Conservation (phyloP, 2,888 invertebrate genomes). For the Caenorhabditis uteleia region DNA sequence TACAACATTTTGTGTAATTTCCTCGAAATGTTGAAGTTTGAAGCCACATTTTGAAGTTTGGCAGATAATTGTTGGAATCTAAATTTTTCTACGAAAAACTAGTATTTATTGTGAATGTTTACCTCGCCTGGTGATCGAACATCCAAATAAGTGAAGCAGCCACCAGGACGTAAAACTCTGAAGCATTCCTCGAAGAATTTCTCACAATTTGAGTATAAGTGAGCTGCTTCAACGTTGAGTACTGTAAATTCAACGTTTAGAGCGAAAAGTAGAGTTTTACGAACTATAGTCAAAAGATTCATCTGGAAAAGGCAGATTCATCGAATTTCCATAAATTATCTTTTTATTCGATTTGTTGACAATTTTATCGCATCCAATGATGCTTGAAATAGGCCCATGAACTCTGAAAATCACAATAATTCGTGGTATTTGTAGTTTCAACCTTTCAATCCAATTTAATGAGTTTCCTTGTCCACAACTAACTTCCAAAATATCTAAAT, state of each 20-base stretch:
- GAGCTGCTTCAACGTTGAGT: conserved; percentile 60
- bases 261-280: background rate
- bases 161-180: conserved; percentile 49
- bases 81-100: background rate
- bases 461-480: conserved; percentile 63
- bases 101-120: background rate
- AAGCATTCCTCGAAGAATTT: conserved; percentile 52
- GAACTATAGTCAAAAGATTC: conserved; percentile 26
- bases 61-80: conserved; percentile 17
- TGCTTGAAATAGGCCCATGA: conserved; percentile 41
- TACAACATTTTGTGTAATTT: conserved; percentile 50
- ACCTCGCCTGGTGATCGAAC: conserved; percentile 50
- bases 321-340: no score
- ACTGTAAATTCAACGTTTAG: no score
- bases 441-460: conserved; percentile 56
- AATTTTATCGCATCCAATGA: conserved; percentile 49
- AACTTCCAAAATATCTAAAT: conserved; percentile 52
- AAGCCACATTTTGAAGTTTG: conserved; percentile 38
- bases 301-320: no score
- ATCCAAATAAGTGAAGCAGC: conserved; percentile 58
- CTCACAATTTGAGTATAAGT: conserved; percentile 48
- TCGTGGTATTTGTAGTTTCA: background rate
- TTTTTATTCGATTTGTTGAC: no score
- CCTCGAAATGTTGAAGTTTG: conserved; percentile 26
- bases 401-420: conserved; percentile 44